Percentiles rank a stretch among this genome's conserved stretches.
These are phyloP conservation scores for Protodeltote pygarga DNA, from an alignment of 2,888 invertebrate species.

Conservation along the genomic window DNA sequence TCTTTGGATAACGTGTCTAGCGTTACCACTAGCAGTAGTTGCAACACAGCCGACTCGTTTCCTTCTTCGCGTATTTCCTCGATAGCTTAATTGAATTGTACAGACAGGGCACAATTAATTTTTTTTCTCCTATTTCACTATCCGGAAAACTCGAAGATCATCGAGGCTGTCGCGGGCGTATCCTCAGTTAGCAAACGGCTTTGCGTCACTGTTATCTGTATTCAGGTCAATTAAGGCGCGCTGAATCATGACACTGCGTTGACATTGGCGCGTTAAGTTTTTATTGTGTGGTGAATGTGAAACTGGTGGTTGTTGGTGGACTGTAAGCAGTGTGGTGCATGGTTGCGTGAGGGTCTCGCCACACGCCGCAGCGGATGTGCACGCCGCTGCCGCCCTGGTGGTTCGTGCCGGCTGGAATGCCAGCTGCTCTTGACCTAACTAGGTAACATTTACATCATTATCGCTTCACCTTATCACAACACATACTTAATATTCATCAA, in stretches of 20 bases:
- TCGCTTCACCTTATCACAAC: conserved; percentile 15
- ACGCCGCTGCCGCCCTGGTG: conserved; percentile 82
- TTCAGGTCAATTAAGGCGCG: conserved; percentile 72
- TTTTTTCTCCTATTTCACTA: conserved; percentile 65
- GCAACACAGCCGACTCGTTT: conserved; percentile 55
- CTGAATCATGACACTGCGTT: conserved; percentile 79
- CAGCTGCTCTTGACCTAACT: conserved; percentile 86
- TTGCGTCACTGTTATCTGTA: conserved; percentile 74
- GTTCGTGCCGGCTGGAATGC: conserved; percentile 84
- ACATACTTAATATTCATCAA: conserved; percentile 16
- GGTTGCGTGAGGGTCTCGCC: conserved; percentile 59
- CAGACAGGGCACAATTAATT: conserved; percentile 55
- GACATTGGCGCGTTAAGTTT: conserved; percentile 69
- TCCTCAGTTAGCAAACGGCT: conserved; percentile 70
- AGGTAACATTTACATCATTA: conserved; percentile 66
- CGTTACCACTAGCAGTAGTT: conserved; percentile 43
- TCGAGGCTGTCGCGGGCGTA: conserved; percentile 60
- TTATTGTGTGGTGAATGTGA: conserved; percentile 74
- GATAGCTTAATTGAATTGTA: conserved; percentile 58
- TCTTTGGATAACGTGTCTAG: conserved; percentile 54
- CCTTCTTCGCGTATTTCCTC: conserved; percentile 62
- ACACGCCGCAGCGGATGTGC: conserved; percentile 80
- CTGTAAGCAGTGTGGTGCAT: conserved; percentile 56
- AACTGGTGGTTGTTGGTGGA: conserved; percentile 56
- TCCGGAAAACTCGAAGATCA: conserved; percentile 63